Conservation (phyloP, 1,140 invertebrate genomes). For the Solen grandis region DNA sequence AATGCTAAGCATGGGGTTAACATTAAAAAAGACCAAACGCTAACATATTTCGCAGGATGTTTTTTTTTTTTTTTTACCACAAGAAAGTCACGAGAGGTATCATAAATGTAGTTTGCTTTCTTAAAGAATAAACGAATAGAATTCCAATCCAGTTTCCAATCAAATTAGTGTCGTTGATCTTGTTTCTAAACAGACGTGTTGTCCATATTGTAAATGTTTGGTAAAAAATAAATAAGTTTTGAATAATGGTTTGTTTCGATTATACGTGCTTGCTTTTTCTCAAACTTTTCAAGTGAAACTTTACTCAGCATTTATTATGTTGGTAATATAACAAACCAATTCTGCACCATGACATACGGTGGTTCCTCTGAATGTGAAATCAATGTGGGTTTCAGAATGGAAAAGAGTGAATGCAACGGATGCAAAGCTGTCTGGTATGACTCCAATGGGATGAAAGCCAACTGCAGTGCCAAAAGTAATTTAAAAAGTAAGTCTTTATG, state of each 20-base stretch:
- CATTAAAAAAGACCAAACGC: neutral
- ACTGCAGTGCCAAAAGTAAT: constrained; percentile 15
- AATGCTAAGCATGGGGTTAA: neutral
- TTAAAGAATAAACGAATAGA: neutral
- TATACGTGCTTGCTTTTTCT: too few relatives aligned
- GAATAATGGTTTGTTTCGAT: too few relatives aligned
- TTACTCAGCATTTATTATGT: too few relatives aligned
- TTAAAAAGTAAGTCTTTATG: constrained; percentile 19
- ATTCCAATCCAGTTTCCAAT: neutral
- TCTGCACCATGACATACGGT: too few relatives aligned
- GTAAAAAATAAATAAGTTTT: too few relatives aligned
- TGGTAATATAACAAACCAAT: too few relatives aligned
- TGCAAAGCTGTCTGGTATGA: constrained; percentile 38
- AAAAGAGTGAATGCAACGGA: constrained; percentile 35
- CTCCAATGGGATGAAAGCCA: constrained; percentile 10
- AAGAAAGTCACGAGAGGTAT: neutral
- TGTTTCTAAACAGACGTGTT: too few relatives aligned
- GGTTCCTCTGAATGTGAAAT: neutral
- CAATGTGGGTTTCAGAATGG: constrained; percentile 28
- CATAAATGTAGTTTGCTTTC: neutral
- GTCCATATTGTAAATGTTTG: too few relatives aligned
- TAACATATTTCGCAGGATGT: neutral
- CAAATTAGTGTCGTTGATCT: neutral
- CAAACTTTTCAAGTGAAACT: too few relatives aligned
- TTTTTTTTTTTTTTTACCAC: neutral